Percentiles rank a stretch among this genome's conserved stretches.
Evolutionary conservation across 2,888 invertebrate species (phyloP).

Genomic region (Hyposoter dolosus): DNA sequence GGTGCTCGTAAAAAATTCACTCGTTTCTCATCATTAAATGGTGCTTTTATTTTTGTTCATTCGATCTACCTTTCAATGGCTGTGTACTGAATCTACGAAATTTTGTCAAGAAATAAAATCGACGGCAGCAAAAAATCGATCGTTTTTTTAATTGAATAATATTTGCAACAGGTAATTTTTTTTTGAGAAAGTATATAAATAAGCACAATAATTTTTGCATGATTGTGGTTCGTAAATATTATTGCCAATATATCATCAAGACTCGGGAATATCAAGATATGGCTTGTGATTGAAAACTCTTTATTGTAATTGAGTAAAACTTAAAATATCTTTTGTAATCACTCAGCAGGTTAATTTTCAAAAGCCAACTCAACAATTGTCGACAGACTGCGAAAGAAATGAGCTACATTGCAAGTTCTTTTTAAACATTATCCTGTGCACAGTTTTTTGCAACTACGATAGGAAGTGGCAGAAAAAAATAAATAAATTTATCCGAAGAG

Average conservation of each 20-base stretch:
- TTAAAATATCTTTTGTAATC: too few relatives aligned
- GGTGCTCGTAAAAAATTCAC: too few relatives aligned
- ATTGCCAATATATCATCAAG: not conserved
- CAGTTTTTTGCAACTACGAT: not conserved
- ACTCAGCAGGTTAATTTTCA: not conserved
- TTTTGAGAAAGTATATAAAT: too few relatives aligned
- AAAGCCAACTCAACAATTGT: not conserved
- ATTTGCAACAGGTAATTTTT: too few relatives aligned
- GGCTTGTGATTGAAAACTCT: not conserved
- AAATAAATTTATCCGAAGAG: not conserved
- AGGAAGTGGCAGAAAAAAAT: not conserved
- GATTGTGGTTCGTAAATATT: not conserved
- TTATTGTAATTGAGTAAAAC: not conserved
- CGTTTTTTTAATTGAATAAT: too few relatives aligned
- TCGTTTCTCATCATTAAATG: too few relatives aligned
- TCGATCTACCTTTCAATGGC: too few relatives aligned
- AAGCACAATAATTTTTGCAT: too few relatives aligned
- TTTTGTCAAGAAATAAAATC: too few relatives aligned
- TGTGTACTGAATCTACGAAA: too few relatives aligned
- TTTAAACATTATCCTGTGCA: not conserved
- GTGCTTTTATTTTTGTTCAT: too few relatives aligned
- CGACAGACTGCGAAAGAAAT: not conserved
- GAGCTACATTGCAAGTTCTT: not conserved
- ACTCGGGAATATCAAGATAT: not conserved
- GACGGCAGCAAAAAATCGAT: too few relatives aligned